Evolutionary conservation across 2,888 invertebrate species (phyloP).

Genomic region (Dyspetes luteomarginatus): DNA sequence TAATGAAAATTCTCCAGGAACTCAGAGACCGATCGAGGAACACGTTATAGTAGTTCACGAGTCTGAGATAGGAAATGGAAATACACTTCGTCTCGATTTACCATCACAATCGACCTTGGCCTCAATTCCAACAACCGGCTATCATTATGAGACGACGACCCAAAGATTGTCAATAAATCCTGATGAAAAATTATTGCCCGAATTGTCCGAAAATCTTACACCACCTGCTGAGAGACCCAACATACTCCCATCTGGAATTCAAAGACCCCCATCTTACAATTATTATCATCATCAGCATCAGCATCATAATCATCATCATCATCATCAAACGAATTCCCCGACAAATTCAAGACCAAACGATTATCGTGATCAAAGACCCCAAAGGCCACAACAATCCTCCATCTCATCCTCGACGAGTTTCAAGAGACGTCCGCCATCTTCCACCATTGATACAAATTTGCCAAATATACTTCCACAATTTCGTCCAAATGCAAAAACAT

Average conservation of each 20-base stretch:
- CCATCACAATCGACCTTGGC: constrained; percentile 34
- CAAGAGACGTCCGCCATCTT: constrained; percentile 72
- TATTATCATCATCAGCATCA: no score
- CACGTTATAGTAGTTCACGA: constrained; percentile 78
- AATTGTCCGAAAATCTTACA: constrained; percentile 78
- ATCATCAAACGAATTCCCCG: constrained; percentile 60
- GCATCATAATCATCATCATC: constrained; percentile 75
- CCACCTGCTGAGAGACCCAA: constrained; percentile 76
- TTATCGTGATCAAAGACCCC: constrained; percentile 67
- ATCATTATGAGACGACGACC: constrained; percentile 46
- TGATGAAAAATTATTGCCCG: constrained; percentile 70
- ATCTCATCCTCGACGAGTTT: constrained; percentile 50
- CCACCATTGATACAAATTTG: constrained; percentile 74
- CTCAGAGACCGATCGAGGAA: constrained; percentile 73
- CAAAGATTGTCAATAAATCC: constrained; percentile 21
- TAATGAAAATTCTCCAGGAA: constrained; percentile 56
- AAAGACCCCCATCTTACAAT: constrained; percentile 75
- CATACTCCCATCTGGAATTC: constrained; percentile 44
- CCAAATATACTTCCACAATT: constrained; percentile 90
- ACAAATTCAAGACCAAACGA: constrained; percentile 66
- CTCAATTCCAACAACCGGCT: constrained; percentile 14
- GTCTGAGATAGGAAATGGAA: constrained; percentile 72
- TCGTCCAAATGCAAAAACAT: constrained; percentile 87
- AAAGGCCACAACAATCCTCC: constrained; percentile 70
- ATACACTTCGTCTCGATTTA: constrained; percentile 58